Conservation (phyloP, 2,888 invertebrate species). For the Oligia strigilis region DNA sequence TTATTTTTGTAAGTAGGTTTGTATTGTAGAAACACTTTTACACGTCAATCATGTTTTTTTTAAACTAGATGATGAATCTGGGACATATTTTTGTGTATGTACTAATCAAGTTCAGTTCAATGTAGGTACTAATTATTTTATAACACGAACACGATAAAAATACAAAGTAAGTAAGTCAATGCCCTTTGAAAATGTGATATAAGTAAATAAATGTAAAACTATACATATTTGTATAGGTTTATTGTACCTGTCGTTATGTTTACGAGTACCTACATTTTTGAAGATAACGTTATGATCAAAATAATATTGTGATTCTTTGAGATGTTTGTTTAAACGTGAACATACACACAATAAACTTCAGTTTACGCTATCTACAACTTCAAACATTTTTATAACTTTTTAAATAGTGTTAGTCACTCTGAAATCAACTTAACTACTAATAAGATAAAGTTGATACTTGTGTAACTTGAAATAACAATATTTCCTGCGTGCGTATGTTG, state of each 20-base stretch:
- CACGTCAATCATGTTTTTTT: no score
- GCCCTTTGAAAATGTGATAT: conserved; percentile 1
- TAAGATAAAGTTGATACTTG: no score
- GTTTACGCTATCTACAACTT: no score
- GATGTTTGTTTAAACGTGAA: neutral
- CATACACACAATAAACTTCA: no score
- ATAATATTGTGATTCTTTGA: conserved; percentile 6
- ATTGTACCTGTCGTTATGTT: neutral
- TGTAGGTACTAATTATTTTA: conserved; percentile 7
- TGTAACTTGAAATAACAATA: no score
- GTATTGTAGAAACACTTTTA: no score
- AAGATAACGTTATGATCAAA: conserved; percentile 1
- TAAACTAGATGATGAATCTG: neutral
- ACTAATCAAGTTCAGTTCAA: conserved; percentile 32
- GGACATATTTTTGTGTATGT: conserved; percentile 18
- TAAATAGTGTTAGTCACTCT: no score
- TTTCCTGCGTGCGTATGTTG: no score
- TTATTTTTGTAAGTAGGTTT: no score
- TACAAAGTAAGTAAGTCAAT: neutral
- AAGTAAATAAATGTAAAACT: neutral
- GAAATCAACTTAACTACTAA: no score
- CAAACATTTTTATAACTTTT: no score
- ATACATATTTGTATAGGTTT: neutral
- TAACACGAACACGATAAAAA: conserved; percentile 5
- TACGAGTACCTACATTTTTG: neutral